A percentile compares a stretch with the other conserved stretches of the same genome.
These are phyloP conservation scores for Dioctria rufipes DNA, from an alignment of 2,888 invertebrate genomes.

Conservation along the genomic window DNA sequence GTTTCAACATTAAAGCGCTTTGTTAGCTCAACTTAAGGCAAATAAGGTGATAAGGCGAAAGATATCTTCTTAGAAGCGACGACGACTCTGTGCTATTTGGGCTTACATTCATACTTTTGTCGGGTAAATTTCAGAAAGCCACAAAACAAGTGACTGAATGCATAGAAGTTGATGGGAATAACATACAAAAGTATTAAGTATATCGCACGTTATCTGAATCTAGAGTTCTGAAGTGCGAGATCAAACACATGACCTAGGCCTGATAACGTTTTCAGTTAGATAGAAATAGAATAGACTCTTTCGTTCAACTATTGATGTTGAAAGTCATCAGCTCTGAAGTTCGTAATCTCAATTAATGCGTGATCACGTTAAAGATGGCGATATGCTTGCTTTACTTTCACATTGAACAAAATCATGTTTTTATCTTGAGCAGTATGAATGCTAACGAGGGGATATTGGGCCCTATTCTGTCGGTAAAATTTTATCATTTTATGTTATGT, in stretches of 20 bases:
- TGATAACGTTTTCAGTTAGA: constrained; percentile 11
- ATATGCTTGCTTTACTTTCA: too few species aligned
- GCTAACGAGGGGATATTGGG: too few species aligned
- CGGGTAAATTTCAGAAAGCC: background rate
- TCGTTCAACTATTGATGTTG: too few species aligned
- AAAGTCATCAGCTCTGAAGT: too few species aligned
- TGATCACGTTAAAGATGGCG: too few species aligned
- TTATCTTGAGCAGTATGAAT: too few species aligned
- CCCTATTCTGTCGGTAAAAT: too few species aligned
- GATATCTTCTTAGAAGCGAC: background rate
- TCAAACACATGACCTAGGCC: constrained; percentile 22
- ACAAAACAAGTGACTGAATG: background rate
- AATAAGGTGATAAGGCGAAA: background rate
- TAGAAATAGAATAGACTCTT: too few species aligned
- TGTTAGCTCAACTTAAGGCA: background rate
- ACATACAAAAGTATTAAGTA: background rate
- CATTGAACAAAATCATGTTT: too few species aligned
- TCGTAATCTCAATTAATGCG: too few species aligned
- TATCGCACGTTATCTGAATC: constrained; percentile 15
- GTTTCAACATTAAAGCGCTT: background rate
- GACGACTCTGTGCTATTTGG: background rate
- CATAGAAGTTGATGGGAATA: background rate
- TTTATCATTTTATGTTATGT: too few species aligned
- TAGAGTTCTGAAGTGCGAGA: constrained; percentile 20
- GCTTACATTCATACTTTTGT: background rate